These are phyloP conservation scores for Desoria tigrina DNA, from an alignment of 2,888 invertebrate genomes.

Conservation along the genomic window DNA sequence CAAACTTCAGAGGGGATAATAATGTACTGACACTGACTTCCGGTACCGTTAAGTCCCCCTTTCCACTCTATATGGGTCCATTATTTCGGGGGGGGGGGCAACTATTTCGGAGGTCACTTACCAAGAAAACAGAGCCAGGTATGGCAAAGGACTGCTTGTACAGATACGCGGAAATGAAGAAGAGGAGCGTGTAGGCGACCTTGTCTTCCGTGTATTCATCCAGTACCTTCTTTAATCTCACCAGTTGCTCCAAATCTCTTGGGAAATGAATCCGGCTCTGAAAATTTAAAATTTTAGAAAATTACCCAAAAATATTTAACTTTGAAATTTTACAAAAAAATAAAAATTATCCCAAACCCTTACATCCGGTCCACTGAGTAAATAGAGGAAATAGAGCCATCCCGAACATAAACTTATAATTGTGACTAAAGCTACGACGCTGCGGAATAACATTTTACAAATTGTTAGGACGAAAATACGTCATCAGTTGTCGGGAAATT, in stretches of 20 bases:
- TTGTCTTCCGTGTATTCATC: slow-evolving; percentile 59
- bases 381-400: slow-evolving; percentile 53
- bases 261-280: slow-evolving; percentile 58
- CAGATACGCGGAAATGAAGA: slow-evolving; percentile 63
- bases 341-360: slow-evolving; percentile 31
- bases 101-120: slow-evolving; percentile 55
- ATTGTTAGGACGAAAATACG: not conserved
- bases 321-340: slow-evolving; percentile 4
- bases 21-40: too few relatives aligned
- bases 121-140: slow-evolving; percentile 65
- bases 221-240: slow-evolving; percentile 56
- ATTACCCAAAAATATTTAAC: not conserved
- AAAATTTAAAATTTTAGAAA: slow-evolving; percentile 19
- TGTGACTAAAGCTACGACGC: slow-evolving; percentile 31
- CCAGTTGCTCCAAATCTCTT: slow-evolving; percentile 58
- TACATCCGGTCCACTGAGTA: slow-evolving; percentile 48
- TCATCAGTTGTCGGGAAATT: too few relatives aligned
- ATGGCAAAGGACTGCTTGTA: slow-evolving; percentile 68
- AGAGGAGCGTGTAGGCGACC: slow-evolving; percentile 59
- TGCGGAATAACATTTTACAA: slow-evolving; percentile 15
- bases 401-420: slow-evolving; percentile 45
- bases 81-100: too few relatives aligned
- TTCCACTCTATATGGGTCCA: too few relatives aligned
- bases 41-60: too few relatives aligned
- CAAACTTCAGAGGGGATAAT: too few relatives aligned